Evolutionary conservation across 2,888 invertebrate species (phyloP).

Genomic region (Linnaemya vulpina): DNA sequence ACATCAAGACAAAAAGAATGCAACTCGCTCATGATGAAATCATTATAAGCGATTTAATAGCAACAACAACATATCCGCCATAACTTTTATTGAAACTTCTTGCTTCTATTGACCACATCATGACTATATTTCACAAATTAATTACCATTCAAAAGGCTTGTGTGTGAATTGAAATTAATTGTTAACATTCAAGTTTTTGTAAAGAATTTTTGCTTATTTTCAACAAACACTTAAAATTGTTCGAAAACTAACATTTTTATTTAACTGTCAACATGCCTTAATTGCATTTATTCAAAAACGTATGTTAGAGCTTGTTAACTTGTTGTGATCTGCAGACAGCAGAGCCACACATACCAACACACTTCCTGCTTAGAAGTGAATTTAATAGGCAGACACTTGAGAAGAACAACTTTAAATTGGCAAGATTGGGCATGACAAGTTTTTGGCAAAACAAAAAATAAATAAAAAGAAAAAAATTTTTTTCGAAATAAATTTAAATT

Average conservation of each 20-base stretch:
- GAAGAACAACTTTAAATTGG: slow-evolving; percentile 1
- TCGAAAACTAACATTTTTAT: slow-evolving; percentile 14
- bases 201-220: slow-evolving; percentile 8
- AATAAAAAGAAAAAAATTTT: neutral
- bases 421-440: slow-evolving; percentile 17
- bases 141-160: neutral
- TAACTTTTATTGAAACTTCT: no score
- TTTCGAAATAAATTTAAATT: neutral
- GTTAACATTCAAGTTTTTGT: neutral
- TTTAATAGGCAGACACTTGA: neutral
- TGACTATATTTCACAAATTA: neutral
- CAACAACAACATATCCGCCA: no score
- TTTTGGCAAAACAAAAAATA: neutral
- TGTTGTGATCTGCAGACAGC: neutral
- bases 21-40: no score
- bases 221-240: neutral
- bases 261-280: slow-evolving; percentile 44
- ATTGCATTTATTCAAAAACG: slow-evolving; percentile 30
- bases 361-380: slow-evolving; percentile 37
- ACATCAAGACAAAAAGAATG: no score
- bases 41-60: no score
- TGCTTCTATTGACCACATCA: neutral
- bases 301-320: slow-evolving; percentile 4
- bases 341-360: neutral
- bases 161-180: neutral